Conservation (phyloP, 2,888 invertebrate species). For the Alcis repandata region DNA sequence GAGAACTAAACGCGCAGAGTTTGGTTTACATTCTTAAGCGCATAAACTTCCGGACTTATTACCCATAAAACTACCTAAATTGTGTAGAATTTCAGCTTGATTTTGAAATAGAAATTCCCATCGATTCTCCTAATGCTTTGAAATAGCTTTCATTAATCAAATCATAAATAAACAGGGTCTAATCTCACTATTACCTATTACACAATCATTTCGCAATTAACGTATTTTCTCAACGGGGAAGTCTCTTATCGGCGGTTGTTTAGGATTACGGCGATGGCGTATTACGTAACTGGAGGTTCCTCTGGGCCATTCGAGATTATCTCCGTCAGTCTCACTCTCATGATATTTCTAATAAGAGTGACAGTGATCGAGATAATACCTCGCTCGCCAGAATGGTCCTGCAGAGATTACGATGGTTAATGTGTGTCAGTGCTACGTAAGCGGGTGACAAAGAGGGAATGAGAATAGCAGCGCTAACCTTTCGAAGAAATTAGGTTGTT, state of each 20-base stretch:
- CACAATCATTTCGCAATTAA: conserved; percentile 21
- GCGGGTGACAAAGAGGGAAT: conserved; percentile 10
- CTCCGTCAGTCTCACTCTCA: too few relatives aligned
- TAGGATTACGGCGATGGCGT: conserved; percentile 21
- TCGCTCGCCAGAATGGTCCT: too few relatives aligned
- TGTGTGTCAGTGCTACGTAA: conserved; percentile 21
- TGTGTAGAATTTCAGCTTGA: too few relatives aligned
- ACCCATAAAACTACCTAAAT: too few relatives aligned
- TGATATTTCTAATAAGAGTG: too few relatives aligned
- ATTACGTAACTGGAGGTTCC: conserved; percentile 27
- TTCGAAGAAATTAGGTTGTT: conserved; percentile 2
- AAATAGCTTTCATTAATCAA: neutral
- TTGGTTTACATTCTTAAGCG: too few relatives aligned
- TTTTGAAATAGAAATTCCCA: too few relatives aligned
- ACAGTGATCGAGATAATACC: too few relatives aligned
- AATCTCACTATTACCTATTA: conserved; percentile 2
- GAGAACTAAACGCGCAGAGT: too few relatives aligned
- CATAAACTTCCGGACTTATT: too few relatives aligned
- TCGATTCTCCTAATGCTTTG: too few relatives aligned
- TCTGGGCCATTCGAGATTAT: too few relatives aligned
- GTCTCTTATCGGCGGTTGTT: conserved; percentile 26
- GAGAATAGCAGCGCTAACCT: neutral
- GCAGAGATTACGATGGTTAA: conserved; percentile 12
- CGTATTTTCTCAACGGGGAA: conserved; percentile 20
- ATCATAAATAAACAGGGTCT: neutral